Conservation (phyloP, 2,888 invertebrate genomes). For the Acanthopleura granulata region DNA sequence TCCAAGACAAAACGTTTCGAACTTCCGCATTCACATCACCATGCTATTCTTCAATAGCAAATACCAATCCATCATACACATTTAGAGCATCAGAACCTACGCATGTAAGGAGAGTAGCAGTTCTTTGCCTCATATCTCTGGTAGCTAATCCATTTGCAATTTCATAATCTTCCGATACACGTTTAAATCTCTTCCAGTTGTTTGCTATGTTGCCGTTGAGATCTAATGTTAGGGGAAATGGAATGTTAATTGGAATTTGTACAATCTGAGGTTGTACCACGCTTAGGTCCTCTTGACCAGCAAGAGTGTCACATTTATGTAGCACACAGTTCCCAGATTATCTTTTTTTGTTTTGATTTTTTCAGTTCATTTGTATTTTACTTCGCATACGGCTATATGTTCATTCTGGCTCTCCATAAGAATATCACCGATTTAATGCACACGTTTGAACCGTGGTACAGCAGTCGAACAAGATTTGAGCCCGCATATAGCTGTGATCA, state of each 20-base stretch:
- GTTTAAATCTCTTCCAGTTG: slow-evolving; percentile 26
- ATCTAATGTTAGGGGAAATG: slow-evolving; percentile 23
- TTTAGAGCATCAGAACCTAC: slow-evolving; percentile 27
- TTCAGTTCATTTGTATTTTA: too few relatives aligned
- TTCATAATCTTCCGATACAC: slow-evolving; percentile 29
- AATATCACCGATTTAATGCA: too few relatives aligned
- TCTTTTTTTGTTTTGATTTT: too few relatives aligned
- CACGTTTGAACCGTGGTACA: too few relatives aligned
- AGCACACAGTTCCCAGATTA: too few relatives aligned
- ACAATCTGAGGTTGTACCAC: not conserved
- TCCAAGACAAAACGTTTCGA: slow-evolving; percentile 27
- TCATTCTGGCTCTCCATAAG: too few relatives aligned
- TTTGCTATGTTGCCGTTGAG: slow-evolving; percentile 21
- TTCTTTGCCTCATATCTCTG: slow-evolving; percentile 17
- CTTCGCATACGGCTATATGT: too few relatives aligned
- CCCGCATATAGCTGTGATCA: too few relatives aligned
- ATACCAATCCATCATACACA: slow-evolving; percentile 27
- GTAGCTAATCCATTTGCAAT: slow-evolving; percentile 25
- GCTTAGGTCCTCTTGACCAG: not conserved
- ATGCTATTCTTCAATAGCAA: slow-evolving; percentile 15
- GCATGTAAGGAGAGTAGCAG: slow-evolving; percentile 27
- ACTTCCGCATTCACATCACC: slow-evolving; percentile 1
- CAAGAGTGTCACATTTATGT: not conserved
- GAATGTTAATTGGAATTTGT: slow-evolving; percentile 22
- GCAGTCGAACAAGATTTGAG: too few relatives aligned